Evolutionary conservation across 1,140 invertebrate species (phyloP), one percentile per base, ranked within the genome.

Genomic region (Maconellicoccus hirsutus): DNA sequence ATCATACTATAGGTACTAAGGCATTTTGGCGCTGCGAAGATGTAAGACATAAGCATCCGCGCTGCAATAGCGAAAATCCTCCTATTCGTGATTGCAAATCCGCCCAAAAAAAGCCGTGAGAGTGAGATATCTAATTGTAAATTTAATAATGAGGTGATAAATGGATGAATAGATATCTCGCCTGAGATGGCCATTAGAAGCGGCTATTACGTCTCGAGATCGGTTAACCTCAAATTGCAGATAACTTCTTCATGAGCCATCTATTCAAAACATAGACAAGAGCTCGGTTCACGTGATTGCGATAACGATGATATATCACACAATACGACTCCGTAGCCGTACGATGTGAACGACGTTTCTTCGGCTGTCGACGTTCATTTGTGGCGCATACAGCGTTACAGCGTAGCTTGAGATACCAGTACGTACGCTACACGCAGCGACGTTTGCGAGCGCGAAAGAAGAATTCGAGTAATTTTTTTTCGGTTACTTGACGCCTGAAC

Each of bases 191-290:
- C 42, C n/a, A 52, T 52, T 52, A 52, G 42, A 52, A 52, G 42
- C 42, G 42, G 42, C 42, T 52, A 52, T 52, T 52, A 52, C 42
- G 12, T 52, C n/a, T 52, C 42, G 42, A 52, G 42, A 52, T 52
- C 42, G 42, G 42, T 52, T 52, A 52, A 52, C 42, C 42, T 52
- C 42, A 52, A 33, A 52, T 16, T 52, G 10, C 42, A 52, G 42
- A 52, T 52, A 52, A 52, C 42, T 52, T 52, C 42, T 52, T 52
- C 42, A 52, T 52, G 42, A 52, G 6, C 42, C 6, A 52, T 52
- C 42, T 52, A 52, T 52, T 52, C 42, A 52, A 52, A 52, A 52
- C 42, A 52, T 52, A 52, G 42, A 52, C 42, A 52, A 52, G 42
- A 52, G 42, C n/a, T 52, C 42, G 3, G 42, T 3, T 14, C n/a